Percentiles rank a stretch among this genome's conserved stretches.
These are phyloP conservation scores for Diachasma alloeum DNA, from an alignment of 1,140 invertebrate species.

Conservation along the genomic window DNA sequence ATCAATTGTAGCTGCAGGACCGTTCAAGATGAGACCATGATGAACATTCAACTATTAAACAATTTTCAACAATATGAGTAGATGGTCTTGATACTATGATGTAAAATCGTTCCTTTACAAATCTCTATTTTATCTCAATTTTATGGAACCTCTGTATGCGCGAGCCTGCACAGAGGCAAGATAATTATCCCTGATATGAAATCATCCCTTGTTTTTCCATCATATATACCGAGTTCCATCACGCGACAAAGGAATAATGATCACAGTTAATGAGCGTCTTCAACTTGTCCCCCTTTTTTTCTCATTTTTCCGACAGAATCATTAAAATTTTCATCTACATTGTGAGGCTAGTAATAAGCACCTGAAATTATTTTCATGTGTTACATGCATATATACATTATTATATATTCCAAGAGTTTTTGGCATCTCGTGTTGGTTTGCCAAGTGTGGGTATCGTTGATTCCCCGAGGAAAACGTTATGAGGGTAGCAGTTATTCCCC, in stretches of 20 bases:
- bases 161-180: too few species aligned
- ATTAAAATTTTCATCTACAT: background rate
- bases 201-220: background rate
- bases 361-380: background rate
- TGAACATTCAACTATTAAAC: background rate
- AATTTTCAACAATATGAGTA: background rate
- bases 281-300: background rate
- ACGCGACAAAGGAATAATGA: background rate
- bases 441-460: background rate
- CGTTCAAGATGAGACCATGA: background rate
- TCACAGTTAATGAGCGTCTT: background rate
- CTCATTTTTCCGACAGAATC: background rate
- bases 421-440: background rate
- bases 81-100: too few species aligned
- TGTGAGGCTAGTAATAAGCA: background rate
- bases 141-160: too few species aligned
- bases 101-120: too few species aligned
- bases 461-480: background rate
- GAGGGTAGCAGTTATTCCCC: conserved; percentile 4
- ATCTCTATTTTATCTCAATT: too few species aligned
- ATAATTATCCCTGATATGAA: background rate
- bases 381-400: too few species aligned
- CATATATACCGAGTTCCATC: background rate
- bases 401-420: too few species aligned
- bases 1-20: background rate